Base-by-base conservation (phyloP, 1,140 invertebrate genomes). In the Arion vulgaris region DNA sequence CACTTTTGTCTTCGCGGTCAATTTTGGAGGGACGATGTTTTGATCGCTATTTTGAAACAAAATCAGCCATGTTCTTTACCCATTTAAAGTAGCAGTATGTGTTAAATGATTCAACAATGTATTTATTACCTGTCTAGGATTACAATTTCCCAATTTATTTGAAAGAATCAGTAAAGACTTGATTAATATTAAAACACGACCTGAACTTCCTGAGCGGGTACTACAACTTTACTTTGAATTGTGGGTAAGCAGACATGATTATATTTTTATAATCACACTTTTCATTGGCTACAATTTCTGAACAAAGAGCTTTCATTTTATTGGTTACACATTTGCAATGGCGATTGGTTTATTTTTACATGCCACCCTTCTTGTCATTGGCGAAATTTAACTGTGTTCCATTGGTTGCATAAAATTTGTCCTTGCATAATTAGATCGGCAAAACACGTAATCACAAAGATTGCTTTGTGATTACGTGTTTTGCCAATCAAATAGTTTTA, bases 181-280 rank as follows among this genome's bases (percentile, higher is more conserved):
- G 38, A 13, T 41, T 13, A 72, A 72, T 17, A 11, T 15, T n/a
- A 4, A 17, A 9, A 13, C 71, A 41, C 71, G 38, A 41, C 41
- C 41, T 41, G 71, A 1, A 41, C 28, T 39, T 5, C 28, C 38
- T 41, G 4, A 49, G n/a, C 32, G 5, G 9, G 23, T 28, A 15
- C 28, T 7, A 2, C 11, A 34, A 28, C 32, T 66, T 32, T 49
- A 49, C 71, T 9, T 28, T 73, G 71, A 39, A 73, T 41, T 73
- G n/a, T 73, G 71, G 71, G 71, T 73, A 73, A 73, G 71, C 71
- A 49, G 71, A 73, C 71, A 73, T 73, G 9, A 73, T 39, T 41
- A 41, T 41, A 41, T 73, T 73, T 73, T 39, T 73, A 73, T 73
- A 73, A 73, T 41, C 19, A 41, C 9, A 9, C 19, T 41, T 73